Evolutionary conservation across 2,797 vertebrate species (phyloP).

Genomic region (Amniataba percoides): DNA sequence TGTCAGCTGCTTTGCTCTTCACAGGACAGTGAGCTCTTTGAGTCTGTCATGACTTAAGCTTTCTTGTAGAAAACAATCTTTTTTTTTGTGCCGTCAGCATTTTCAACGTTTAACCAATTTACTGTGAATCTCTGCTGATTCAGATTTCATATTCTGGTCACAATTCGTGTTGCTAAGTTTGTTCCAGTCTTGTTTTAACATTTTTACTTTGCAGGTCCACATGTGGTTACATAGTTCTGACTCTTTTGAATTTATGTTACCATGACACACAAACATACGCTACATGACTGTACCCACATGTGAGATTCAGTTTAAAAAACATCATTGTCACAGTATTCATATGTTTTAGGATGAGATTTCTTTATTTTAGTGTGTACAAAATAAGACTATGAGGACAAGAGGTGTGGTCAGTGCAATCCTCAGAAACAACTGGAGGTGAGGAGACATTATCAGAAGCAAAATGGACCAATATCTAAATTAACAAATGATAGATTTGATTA

Average conservation of each 20-base stretch:
- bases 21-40: constrained; percentile 13
- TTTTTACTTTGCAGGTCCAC: background rate
- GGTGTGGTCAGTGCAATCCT: background rate
- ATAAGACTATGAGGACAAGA: background rate
- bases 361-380: background rate
- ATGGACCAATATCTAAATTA: too few species aligned
- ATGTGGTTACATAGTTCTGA: background rate
- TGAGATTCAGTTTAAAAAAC: background rate
- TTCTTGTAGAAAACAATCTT: constrained; percentile 11
- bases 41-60: constrained; percentile 26
- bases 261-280: too few species aligned
- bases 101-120: constrained; percentile 27
- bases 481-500: background rate
- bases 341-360: background rate
- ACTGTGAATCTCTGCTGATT: background rate
- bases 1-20: constrained; percentile 36
- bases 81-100: background rate
- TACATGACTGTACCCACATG: background rate
- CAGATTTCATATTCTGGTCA: constrained; percentile 12
- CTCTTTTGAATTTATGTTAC: constrained; percentile 8
- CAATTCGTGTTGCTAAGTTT: background rate
- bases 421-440: background rate
- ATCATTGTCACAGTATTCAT: background rate
- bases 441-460: background rate
- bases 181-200: background rate